phyloP scores from a whole-genome alignment of 2,888 invertebrate genomes.

The Archips crataeganus region DNA sequence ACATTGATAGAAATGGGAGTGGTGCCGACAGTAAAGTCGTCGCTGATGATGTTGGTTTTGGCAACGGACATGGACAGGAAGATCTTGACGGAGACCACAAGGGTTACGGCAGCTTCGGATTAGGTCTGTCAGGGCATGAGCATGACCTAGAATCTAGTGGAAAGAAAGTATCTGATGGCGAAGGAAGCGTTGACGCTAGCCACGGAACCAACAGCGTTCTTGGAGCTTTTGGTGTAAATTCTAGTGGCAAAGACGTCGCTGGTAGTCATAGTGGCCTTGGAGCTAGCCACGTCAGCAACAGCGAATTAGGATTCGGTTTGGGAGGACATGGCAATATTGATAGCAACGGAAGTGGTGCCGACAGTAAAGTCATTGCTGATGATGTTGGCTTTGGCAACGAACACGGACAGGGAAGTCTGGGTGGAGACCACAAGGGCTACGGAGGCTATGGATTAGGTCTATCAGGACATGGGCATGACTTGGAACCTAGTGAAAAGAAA shows the following conservation, averaged over 20 bases:
- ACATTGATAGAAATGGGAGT: no score
- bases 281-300: background rate
- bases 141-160: background rate
- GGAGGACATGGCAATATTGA: background rate
- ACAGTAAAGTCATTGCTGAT: background rate
- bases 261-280: background rate
- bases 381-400: background rate
- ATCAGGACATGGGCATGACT: background rate
- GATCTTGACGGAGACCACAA: no score
- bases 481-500: background rate
- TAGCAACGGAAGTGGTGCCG: background rate
- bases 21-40: no score
- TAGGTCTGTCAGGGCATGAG: background rate
- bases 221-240: background rate
- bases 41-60: no score
- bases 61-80: no score
- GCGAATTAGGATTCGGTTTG: background rate
- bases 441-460: conserved; percentile 5
- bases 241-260: background rate
- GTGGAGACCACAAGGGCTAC: background rate
- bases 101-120: background rate
- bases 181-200: background rate
- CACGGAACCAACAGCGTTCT: conserved; percentile 4
- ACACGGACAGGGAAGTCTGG: background rate
- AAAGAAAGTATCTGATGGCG: background rate